phyloP scores from a whole-genome alignment of 1,140 invertebrate species.

The Marisa cornuarietis region DNA sequence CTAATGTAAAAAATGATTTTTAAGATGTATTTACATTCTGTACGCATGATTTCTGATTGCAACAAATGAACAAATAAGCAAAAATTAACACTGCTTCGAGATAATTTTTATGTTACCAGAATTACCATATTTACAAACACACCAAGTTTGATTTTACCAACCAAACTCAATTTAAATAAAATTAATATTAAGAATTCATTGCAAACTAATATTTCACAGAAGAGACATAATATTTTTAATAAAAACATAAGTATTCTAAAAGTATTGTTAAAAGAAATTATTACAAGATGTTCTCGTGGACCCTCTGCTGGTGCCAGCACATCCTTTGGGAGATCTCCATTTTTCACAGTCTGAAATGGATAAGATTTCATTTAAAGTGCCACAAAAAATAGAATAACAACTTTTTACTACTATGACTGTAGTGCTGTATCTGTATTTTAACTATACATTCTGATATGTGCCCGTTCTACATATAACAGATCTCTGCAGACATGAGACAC shows the following conservation, averaged over 20 bases:
- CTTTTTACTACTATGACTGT: too few species aligned
- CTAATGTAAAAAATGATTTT: too few species aligned
- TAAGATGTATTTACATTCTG: too few species aligned
- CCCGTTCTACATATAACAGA: too few species aligned
- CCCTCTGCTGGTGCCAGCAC: conserved; percentile 49
- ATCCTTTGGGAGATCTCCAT: conserved; percentile 37
- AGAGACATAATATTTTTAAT: not conserved
- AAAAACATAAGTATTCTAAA: not conserved
- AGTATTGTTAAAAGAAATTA: not conserved
- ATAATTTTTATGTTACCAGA: not conserved
- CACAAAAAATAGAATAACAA: too few species aligned
- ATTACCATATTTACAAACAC: not conserved
- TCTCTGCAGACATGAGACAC: too few species aligned
- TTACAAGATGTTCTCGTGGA: conserved; percentile 53
- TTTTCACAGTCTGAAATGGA: conserved; percentile 32
- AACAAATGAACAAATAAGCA: not conserved
- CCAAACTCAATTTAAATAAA: not conserved
- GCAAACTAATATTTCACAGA: not conserved
- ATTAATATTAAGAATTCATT: not conserved
- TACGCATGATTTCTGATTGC: too few species aligned
- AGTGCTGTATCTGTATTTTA: too few species aligned
- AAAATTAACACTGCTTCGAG: not conserved
- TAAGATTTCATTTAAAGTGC: not conserved
- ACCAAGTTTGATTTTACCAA: not conserved
- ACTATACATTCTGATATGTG: too few species aligned